These are phyloP conservation scores for Leucophora obtusa DNA, from an alignment of 2,888 invertebrate species.

Conservation along the genomic window DNA sequence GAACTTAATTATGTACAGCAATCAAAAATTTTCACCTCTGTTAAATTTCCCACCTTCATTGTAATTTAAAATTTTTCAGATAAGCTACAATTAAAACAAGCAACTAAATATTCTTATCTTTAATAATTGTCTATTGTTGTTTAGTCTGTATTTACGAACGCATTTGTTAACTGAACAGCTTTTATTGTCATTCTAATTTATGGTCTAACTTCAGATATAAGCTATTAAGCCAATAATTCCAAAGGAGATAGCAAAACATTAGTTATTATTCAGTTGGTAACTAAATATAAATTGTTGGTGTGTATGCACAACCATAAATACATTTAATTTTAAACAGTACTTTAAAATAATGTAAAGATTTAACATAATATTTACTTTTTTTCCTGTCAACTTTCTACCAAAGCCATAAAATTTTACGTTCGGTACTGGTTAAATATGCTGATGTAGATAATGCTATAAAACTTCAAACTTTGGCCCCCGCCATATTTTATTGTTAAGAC, in stretches of 20 bases:
- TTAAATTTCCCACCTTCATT: neutral
- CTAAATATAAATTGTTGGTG: neutral
- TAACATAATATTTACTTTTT: too few relatives aligned
- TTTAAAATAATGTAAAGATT: too few relatives aligned
- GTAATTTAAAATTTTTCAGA: neutral
- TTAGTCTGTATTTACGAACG: too few relatives aligned
- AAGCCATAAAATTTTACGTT: too few relatives aligned
- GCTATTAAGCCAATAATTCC: slow-evolving; percentile 41
- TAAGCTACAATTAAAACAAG: neutral
- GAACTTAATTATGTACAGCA: neutral
- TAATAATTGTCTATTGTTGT: neutral
- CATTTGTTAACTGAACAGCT: neutral
- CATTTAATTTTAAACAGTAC: too few relatives aligned
- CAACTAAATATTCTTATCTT: neutral
- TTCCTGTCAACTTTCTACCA: too few relatives aligned
- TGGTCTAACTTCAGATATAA: slow-evolving; percentile 22
- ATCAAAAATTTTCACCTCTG: neutral
- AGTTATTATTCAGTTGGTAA: slow-evolving; percentile 18
- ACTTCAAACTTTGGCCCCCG: too few relatives aligned
- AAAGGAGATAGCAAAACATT: slow-evolving; percentile 27
- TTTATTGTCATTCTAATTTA: slow-evolving; percentile 30
- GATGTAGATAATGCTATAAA: too few relatives aligned
- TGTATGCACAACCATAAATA: too few relatives aligned
- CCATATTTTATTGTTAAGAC: too few relatives aligned
- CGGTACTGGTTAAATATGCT: too few relatives aligned